Evolutionary conservation across 2,113 vertebrate species (phyloP).

Genomic region (Fulmarus glacialis): DNA sequence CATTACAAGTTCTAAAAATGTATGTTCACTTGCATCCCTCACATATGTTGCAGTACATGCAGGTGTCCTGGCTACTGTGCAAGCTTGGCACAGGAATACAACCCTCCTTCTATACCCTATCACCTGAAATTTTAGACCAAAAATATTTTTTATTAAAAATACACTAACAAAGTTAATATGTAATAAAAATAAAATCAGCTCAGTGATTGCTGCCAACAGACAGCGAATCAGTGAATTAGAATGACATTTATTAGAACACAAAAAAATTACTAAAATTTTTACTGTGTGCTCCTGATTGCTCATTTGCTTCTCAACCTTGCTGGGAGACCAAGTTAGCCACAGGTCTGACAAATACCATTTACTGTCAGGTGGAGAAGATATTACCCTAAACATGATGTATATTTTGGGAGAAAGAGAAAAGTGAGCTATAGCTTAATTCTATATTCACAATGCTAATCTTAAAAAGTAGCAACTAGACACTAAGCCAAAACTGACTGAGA

Average conservation of each 20-base stretch:
- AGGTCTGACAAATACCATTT: not conserved
- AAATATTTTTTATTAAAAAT: not conserved
- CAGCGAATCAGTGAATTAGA: not conserved
- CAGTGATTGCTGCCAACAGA: not conserved
- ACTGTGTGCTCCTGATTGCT: not conserved
- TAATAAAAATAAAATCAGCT: not conserved
- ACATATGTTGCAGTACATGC: not conserved
- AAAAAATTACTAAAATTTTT: not conserved
- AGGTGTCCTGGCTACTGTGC: not conserved
- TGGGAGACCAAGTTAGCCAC: not conserved
- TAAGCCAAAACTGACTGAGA: not conserved
- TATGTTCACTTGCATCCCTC: not conserved
- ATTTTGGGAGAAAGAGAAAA: not conserved
- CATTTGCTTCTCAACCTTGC: not conserved
- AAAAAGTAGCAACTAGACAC: not conserved
- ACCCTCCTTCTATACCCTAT: not conserved
- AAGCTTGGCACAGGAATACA: not conserved
- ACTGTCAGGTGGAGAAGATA: not conserved
- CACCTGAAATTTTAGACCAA: not conserved
- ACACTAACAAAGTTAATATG: not conserved
- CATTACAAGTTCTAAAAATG: not conserved
- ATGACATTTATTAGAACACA: not conserved
- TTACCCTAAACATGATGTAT: not conserved
- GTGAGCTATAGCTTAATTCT: not conserved
- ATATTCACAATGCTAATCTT: not conserved